These are phyloP conservation scores for Pseudoips prasinana DNA, from an alignment of 2,888 invertebrate species.

Conservation along the genomic window DNA sequence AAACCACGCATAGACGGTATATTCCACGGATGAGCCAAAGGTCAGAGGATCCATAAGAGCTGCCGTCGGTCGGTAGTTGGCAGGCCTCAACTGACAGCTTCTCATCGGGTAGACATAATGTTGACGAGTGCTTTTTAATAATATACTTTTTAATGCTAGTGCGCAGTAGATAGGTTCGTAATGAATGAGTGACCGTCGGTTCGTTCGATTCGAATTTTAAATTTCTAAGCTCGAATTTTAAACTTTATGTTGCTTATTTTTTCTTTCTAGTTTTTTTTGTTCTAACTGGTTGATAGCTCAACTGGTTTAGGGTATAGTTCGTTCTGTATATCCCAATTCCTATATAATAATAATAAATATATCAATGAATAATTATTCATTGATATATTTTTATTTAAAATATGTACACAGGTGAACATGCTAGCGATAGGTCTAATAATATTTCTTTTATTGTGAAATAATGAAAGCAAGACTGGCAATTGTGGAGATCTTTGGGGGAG, in stretches of 20 bases:
- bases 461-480: too few relatives aligned
- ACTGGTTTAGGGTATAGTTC: too few relatives aligned
- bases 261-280: conserved; percentile 2
- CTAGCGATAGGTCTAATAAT: too few relatives aligned
- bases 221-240: conserved; percentile 4
- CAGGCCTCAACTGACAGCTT: conserved; percentile 58
- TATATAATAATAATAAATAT: too few relatives aligned
- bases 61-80: conserved; percentile 60
- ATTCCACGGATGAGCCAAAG: conserved; percentile 44
- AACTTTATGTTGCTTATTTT: not conserved
- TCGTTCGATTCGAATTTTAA: conserved; percentile 13
- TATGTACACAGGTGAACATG: too few relatives aligned
- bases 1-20: conserved; percentile 40
- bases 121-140: conserved; percentile 63
- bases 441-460: too few relatives aligned
- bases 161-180: conserved; percentile 15
- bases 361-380: too few relatives aligned
- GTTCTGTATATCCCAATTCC: too few relatives aligned
- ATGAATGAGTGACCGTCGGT: conserved; percentile 16
- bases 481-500: too few relatives aligned
- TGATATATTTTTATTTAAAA: too few relatives aligned
- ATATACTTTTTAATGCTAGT: conserved; percentile 38
- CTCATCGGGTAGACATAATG: conserved; percentile 67
- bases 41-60: conserved; percentile 39
- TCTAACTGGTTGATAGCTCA: too few relatives aligned